Evolutionary conservation across 2,888 invertebrate species (phyloP), one percentile per base, ranked within the genome.

Genomic region (Desoria tigrina): DNA sequence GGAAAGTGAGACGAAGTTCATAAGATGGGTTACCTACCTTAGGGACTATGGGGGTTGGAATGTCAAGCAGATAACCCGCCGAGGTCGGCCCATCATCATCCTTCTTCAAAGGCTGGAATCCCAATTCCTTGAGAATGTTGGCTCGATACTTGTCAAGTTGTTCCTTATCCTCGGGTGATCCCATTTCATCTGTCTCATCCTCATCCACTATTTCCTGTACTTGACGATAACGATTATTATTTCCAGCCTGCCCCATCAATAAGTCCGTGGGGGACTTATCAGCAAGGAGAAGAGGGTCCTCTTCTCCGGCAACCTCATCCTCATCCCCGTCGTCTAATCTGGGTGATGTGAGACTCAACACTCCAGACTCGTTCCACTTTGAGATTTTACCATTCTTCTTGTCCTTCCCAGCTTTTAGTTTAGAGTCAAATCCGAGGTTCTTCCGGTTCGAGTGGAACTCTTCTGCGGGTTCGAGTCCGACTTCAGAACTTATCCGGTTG

Each of bases 111-210:
- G 11, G 32, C 11, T 11, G 32, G 27, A 61, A 57, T 45, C 65
- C 65, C 32, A 65, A 42, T 42, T 65, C 65, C 16, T 61, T 61
- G 51, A 65, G 61, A 61, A 65, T 65, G 26, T 50, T 65, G 11
- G 27, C 56, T 56, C 57, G 42, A 27, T 56, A 65, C 59, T 64
- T 64, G 24, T 61, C 42, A 9, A 56, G 32, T 50, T 61, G 61
- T n/a, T 37, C 32, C 2, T 49, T 27, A 26, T 50, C 55, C 24
- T 61, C 55, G 2, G 7, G 16, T n/a, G 16, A 18, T 42, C 9
- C 26, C 27, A 21, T 11, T 4, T 65, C 65, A 6, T 54, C 64
- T 23, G 51, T 26, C 16, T 56, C 56, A 54, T 62, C 62, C 27
- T 45, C 55, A 42, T 62, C 55, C 54, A 54, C 42, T 42, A 45